Evolutionary conservation across 30 jellyfish, hydroid and myxozoan genomes (phyloP).

Genomic region (Rhopilema esculentum): DNA sequence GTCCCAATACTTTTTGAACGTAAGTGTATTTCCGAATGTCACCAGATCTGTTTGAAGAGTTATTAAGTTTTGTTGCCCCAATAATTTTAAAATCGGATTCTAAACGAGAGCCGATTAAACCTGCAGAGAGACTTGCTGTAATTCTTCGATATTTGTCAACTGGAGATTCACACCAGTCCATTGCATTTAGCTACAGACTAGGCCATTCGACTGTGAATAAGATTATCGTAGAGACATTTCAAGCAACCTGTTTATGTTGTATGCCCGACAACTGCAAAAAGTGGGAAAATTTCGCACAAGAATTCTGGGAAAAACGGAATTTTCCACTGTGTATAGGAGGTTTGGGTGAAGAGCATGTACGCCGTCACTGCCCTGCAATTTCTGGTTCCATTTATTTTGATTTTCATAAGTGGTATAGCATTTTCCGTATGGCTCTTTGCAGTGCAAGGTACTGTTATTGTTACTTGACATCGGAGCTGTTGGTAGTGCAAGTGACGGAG

Average conservation of each 20-base stretch:
- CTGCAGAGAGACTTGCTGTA: conserved; percentile 23
- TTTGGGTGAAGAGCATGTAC: conserved; percentile 51
- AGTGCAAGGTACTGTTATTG: conserved; percentile 54
- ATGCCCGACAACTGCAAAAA: conserved; percentile 63
- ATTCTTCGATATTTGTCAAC: conserved; percentile 24
- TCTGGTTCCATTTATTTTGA: conserved; percentile 43
- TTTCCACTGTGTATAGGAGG: conserved; percentile 58
- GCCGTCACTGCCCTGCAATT: conserved; percentile 52
- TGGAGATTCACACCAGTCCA: conserved; percentile 29
- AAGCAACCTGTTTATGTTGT: conserved; percentile 51
- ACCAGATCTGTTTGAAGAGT: conserved; percentile 4
- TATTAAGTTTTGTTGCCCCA: conserved; percentile 9
- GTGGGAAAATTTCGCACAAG: conserved; percentile 60
- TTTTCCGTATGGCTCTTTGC: conserved; percentile 59
- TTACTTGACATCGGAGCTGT: conserved; percentile 59
- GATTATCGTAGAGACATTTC: conserved; percentile 46
- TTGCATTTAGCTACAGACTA: conserved; percentile 25
- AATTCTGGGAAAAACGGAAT: conserved; percentile 51
- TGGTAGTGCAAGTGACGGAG: conserved; percentile 60
- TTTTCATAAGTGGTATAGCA: conserved; percentile 64
- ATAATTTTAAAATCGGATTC: conserved; percentile 7
- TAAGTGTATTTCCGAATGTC: neutral
- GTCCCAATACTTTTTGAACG: too few species aligned
- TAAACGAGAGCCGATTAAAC: conserved; percentile 1
- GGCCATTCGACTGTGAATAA: conserved; percentile 35